A percentile compares a stretch with the other conserved stretches of the same genome.
Conservation (phyloP, 2,113 vertebrate genomes). For the Galeopterus variegatus region DNA sequence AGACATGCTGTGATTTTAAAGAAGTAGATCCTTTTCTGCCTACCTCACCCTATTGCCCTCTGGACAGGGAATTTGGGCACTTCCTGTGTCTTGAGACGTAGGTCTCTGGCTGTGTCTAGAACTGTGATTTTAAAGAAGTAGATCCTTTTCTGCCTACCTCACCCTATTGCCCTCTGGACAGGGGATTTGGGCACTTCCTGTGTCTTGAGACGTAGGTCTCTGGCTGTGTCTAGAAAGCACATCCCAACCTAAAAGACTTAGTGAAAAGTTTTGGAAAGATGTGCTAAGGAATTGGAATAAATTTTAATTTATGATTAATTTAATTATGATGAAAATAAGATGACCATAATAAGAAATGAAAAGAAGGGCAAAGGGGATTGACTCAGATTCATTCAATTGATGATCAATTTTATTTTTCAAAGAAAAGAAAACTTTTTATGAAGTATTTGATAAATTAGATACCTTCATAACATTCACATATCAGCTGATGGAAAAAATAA, state of each 20-base stretch:
- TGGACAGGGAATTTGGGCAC: neutral
- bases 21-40: slow-evolving; percentile 73
- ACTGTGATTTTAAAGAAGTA: slow-evolving; percentile 77
- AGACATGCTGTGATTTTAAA: slow-evolving; percentile 82
- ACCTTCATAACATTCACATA: neutral
- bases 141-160: slow-evolving; percentile 69
- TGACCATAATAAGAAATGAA: neutral
- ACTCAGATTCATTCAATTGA: neutral
- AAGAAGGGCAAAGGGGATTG: neutral
- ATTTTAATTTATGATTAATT: neutral
- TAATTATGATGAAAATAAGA: slow-evolving; percentile 21
- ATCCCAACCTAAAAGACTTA: neutral
- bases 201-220: neutral
- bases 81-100: no score
- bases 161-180: neutral
- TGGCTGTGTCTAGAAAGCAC: neutral
- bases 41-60: neutral
- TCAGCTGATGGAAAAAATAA: slow-evolving; percentile 52
- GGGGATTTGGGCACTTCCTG: slow-evolving; percentile 6
- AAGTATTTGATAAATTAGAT: slow-evolving; percentile 35
- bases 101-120: no score
- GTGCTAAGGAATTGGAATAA: slow-evolving; percentile 23
- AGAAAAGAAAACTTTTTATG: neutral
- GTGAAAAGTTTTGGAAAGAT: neutral
- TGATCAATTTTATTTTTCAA: slow-evolving; percentile 38